Percentiles rank a stretch among this genome's conserved stretches.
These are phyloP conservation scores for Mesocentrotus franciscanus DNA, from an alignment of 53 echinoderm and acorn worm genomes.

Conservation along the genomic window DNA sequence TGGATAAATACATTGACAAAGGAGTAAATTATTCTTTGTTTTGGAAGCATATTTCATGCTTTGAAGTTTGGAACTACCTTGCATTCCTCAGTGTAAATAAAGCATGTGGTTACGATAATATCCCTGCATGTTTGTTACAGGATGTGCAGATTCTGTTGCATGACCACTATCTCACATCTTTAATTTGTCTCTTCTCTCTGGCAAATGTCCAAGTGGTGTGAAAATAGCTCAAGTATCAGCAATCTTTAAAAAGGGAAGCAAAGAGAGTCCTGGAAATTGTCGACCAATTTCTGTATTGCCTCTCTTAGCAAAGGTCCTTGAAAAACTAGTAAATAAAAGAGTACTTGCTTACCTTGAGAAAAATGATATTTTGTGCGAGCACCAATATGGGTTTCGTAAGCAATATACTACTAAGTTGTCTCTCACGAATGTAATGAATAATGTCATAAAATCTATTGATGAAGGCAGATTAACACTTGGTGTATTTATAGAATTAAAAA, in stretches of 20 bases:
- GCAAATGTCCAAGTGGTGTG: neutral
- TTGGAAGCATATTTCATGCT: neutral
- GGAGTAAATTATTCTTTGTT: too few species aligned
- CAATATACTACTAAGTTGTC: neutral
- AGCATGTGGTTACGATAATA: neutral
- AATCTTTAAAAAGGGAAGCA: neutral
- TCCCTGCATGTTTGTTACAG: neutral
- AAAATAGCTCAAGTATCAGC: neutral
- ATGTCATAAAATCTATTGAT: neutral
- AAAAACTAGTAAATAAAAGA: constrained; percentile 14
- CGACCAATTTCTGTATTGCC: neutral
- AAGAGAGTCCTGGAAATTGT: neutral
- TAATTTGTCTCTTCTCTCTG: neutral
- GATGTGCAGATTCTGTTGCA: neutral
- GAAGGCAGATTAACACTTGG: neutral
- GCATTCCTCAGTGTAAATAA: neutral
- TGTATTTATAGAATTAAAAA: neutral
- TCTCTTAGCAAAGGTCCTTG: neutral
- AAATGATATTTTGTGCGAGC: neutral
- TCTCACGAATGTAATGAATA: neutral
- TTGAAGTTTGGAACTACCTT: neutral
- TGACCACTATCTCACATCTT: neutral
- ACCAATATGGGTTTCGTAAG: neutral
- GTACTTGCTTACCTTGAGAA: neutral
- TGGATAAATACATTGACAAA: too few species aligned